These are phyloP conservation scores for Chunga burmeisteri DNA, from an alignment of 2,113 vertebrate species.

Conservation along the genomic window DNA sequence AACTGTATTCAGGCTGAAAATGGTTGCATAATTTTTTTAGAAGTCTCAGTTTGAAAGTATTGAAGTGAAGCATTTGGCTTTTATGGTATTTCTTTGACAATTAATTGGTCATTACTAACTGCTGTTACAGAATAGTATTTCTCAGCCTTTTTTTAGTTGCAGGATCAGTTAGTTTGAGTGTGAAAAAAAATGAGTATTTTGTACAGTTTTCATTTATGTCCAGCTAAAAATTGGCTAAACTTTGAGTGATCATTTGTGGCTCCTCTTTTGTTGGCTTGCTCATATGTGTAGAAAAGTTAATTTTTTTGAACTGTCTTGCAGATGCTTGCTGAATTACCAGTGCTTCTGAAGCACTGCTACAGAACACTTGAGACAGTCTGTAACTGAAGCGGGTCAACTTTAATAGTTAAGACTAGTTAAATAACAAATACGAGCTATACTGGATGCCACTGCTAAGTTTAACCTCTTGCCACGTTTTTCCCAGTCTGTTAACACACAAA, in stretches of 20 bases:
- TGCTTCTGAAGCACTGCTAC: background rate
- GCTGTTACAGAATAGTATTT: background rate
- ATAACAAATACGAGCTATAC: background rate
- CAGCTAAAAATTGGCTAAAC: background rate
- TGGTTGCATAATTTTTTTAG: background rate
- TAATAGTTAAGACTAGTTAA: background rate
- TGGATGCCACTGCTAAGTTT: background rate
- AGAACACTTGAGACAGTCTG: background rate
- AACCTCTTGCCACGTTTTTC: background rate
- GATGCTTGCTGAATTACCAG: background rate
- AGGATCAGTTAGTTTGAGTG: background rate
- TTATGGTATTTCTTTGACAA: background rate
- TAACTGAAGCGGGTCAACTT: background rate
- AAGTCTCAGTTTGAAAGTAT: background rate
- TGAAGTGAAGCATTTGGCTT: background rate
- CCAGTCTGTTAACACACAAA: background rate
- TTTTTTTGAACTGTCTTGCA: background rate
- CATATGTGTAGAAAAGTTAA: background rate
- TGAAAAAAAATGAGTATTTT: background rate
- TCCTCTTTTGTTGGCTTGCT: background rate
- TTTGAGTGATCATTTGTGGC: background rate
- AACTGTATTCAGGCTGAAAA: background rate
- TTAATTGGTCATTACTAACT: background rate
- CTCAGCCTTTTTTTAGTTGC: background rate
- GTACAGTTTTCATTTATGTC: background rate